Conservation (phyloP, 2,797 vertebrate genomes). For the Steatocranus sp. region DNA sequence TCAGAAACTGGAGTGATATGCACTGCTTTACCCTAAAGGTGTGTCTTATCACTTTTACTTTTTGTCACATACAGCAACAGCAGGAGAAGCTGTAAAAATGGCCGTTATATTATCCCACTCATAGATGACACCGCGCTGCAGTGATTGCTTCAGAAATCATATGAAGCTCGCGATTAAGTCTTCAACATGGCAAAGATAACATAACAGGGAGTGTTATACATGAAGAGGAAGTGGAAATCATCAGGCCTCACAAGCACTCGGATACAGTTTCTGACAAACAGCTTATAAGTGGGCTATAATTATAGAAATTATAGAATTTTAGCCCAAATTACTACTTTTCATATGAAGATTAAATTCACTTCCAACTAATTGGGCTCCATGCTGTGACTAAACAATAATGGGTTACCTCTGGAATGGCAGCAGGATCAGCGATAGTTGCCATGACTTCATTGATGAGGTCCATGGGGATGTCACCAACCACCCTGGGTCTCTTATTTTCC, state of each 20-base stretch:
- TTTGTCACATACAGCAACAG: neutral
- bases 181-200: neutral
- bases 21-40: neutral
- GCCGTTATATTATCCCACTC: neutral
- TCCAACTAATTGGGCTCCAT: neutral
- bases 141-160: neutral
- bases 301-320: neutral
- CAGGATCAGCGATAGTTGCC: constrained; percentile 95
- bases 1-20: neutral
- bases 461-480: constrained; percentile 95
- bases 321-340: neutral
- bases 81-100: neutral
- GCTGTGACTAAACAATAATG: neutral
- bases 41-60: neutral
- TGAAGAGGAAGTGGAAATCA: neutral
- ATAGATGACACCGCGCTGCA: too few relatives aligned
- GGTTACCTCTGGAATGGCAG: constrained; percentile 91
- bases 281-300: neutral
- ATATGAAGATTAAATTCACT: neutral
- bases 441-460: constrained; percentile 97
- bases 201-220: neutral
- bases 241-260: neutral
- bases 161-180: neutral
- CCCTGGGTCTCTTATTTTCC: constrained; percentile 86
- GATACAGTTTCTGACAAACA: neutral